Percentiles rank a stretch among this genome's conserved stretches.
Evolutionary conservation across 2,888 invertebrate genomes (phyloP).

Genomic region (Tinea pellionella): DNA sequence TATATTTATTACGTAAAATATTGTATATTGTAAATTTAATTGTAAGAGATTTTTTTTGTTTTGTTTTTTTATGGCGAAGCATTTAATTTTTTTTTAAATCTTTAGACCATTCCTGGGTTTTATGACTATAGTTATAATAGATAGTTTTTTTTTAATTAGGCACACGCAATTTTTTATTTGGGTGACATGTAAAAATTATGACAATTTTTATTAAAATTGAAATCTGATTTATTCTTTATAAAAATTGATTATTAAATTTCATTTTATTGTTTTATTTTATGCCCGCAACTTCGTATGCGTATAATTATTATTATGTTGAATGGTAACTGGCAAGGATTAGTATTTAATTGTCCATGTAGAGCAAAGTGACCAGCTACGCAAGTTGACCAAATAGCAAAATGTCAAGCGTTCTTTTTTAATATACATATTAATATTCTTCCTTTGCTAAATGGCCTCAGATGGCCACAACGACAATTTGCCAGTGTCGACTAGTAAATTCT

Average conservation of each 20-base stretch:
- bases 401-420: too few relatives aligned
- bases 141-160: constrained; percentile 3
- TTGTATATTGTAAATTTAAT: constrained; percentile 54
- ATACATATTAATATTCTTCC: too few relatives aligned
- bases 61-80: background rate
- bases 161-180: background rate
- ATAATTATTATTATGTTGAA: too few relatives aligned
- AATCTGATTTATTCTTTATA: constrained; percentile 21
- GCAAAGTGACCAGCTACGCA: too few relatives aligned
- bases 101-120: constrained; percentile 1
- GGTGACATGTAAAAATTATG: background rate
- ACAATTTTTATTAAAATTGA: background rate
- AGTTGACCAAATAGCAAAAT: too few relatives aligned
- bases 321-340: too few relatives aligned
- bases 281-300: too few relatives aligned
- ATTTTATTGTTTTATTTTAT: background rate
- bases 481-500: too few relatives aligned
- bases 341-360: too few relatives aligned
- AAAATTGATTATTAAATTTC: background rate
- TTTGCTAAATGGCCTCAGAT: too few relatives aligned
- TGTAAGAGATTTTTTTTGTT: background rate
- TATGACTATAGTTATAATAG: too few relatives aligned
- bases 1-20: constrained; percentile 20
- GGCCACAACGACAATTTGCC: too few relatives aligned
- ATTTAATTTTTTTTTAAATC: background rate